phyloP scores from a whole-genome alignment of 2,113 vertebrate genomes.

The Reinhardtius hippoglossoides region DNA sequence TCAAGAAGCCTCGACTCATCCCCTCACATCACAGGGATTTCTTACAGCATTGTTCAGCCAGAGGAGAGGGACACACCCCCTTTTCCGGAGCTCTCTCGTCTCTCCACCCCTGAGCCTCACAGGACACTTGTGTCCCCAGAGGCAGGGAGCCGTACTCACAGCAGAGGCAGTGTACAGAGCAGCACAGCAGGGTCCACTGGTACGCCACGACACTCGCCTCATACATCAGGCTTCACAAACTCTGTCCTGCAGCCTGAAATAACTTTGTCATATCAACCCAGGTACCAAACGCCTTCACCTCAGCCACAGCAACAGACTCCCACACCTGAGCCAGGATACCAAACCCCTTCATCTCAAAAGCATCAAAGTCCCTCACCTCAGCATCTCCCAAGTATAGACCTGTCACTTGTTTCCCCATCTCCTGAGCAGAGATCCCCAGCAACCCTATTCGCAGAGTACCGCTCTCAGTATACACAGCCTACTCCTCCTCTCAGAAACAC shows the following conservation, averaged over 20 bases:
- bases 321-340: constrained; percentile 57
- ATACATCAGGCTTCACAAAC: constrained; percentile 12
- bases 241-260: constrained; percentile 42
- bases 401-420: constrained; percentile 41
- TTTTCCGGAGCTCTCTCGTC: constrained; percentile 56
- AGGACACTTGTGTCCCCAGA: constrained; percentile 16
- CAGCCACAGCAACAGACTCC: constrained; percentile 32
- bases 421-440: constrained; percentile 35
- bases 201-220: constrained; percentile 31
- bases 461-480: constrained; percentile 17
- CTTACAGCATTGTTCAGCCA: constrained; percentile 65
- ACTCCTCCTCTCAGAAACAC: constrained; percentile 22
- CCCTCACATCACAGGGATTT: constrained; percentile 69
- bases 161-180: constrained; percentile 24
- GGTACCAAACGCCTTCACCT: constrained; percentile 60
- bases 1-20: constrained; percentile 55
- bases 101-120: constrained; percentile 40
- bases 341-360: constrained; percentile 29
- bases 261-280: constrained; percentile 22
- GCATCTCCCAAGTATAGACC: constrained; percentile 31
- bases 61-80: constrained; percentile 50
- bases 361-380: constrained; percentile 57
- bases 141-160: constrained; percentile 30
- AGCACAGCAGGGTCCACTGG: constrained; percentile 37
- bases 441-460: constrained; percentile 27